phyloP scores from a whole-genome alignment of 2,113 vertebrate genomes.

The Microcebus murinus region DNA sequence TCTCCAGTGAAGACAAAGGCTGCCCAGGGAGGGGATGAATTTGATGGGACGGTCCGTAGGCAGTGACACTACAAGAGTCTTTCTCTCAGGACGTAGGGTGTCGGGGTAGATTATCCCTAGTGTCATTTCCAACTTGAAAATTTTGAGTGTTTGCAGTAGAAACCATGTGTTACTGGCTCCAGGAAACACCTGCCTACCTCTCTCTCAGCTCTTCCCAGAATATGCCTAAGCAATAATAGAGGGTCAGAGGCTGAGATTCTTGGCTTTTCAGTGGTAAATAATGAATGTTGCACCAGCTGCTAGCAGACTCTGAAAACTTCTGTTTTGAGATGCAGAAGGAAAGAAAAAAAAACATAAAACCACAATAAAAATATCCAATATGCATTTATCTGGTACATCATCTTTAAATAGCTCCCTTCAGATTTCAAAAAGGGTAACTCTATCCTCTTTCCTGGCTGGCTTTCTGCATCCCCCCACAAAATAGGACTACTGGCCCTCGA shows the following conservation, averaged over 20 bases:
- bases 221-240: slow-evolving; percentile 56
- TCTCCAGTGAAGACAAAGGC: neutral
- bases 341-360: neutral
- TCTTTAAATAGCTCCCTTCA: slow-evolving; percentile 70
- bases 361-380: neutral
- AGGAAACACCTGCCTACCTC: slow-evolving; percentile 80
- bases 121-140: neutral
- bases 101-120: neutral
- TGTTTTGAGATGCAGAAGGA: slow-evolving; percentile 77
- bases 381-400: slow-evolving; percentile 56
- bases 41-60: neutral
- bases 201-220: slow-evolving; percentile 61
- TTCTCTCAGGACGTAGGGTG: neutral
- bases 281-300: slow-evolving; percentile 86
- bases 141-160: slow-evolving; percentile 58
- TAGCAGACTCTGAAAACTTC: slow-evolving; percentile 76
- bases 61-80: neutral
- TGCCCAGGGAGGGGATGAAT: neutral
- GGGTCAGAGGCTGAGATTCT: slow-evolving; percentile 80
- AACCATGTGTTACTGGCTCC: slow-evolving; percentile 69
- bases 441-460: slow-evolving; percentile 41
- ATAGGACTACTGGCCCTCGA: slow-evolving; percentile 37
- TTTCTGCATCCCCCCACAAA: slow-evolving; percentile 28
- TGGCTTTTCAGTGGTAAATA: slow-evolving; percentile 83
- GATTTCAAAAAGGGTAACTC: slow-evolving; percentile 36